Evolutionary conservation across 1,140 invertebrate species (phyloP).

Genomic region (Drosophila sp.): DNA sequence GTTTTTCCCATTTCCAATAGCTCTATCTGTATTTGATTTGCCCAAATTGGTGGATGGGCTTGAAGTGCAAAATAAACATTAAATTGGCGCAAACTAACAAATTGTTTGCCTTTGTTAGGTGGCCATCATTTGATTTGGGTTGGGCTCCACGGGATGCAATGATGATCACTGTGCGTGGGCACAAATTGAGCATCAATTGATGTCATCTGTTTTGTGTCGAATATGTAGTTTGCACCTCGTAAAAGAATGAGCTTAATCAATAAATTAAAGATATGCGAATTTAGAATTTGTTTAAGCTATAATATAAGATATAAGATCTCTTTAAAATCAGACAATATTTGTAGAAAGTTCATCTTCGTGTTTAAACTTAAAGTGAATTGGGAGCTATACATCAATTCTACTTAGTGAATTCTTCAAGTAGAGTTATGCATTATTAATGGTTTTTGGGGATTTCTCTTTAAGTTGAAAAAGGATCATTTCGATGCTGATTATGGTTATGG

Average conservation of each 20-base stretch:
- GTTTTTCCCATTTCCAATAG: slow-evolving; percentile 34
- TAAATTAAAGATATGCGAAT: not conserved
- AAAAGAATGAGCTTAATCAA: slow-evolving; percentile 33
- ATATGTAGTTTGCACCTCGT: slow-evolving; percentile 71
- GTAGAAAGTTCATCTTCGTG: too few species aligned
- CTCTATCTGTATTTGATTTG: slow-evolving; percentile 66
- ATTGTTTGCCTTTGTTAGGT: slow-evolving; percentile 43
- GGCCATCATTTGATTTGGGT: slow-evolving; percentile 43
- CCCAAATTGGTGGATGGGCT: slow-evolving; percentile 54
- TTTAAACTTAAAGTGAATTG: not conserved
- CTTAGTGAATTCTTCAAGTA: not conserved
- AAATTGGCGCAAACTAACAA: slow-evolving; percentile 82
- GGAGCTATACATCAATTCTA: not conserved
- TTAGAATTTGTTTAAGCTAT: not conserved
- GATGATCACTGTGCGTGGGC: slow-evolving; percentile 29
- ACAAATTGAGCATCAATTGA: slow-evolving; percentile 34
- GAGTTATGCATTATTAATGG: not conserved
- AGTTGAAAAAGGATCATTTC: not conserved
- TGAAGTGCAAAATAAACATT: slow-evolving; percentile 80
- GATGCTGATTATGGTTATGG: slow-evolving; percentile 4
- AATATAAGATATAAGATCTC: too few species aligned
- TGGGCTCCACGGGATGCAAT: slow-evolving; percentile 31
- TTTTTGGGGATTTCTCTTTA: not conserved
- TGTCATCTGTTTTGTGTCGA: slow-evolving; percentile 34
- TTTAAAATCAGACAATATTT: too few species aligned